These are phyloP conservation scores for Panthera tigris DNA, from an alignment of 2,113 vertebrate genomes.

Conservation along the genomic window DNA sequence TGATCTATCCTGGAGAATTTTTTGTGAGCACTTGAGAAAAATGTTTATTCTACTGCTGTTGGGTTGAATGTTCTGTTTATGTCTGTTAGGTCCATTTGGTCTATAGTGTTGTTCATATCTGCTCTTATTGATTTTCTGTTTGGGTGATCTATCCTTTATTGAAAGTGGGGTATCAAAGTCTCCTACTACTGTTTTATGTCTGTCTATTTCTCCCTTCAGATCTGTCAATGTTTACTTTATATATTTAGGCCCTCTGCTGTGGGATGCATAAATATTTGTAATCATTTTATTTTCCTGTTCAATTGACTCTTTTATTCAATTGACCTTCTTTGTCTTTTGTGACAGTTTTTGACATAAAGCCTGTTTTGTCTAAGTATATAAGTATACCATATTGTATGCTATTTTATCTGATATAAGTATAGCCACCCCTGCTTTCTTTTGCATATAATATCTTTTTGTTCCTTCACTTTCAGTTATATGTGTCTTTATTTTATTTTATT, in stretches of 20 bases:
- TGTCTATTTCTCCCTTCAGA: not conserved
- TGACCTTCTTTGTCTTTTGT: not conserved
- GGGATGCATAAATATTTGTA: not conserved
- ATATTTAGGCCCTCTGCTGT: not conserved
- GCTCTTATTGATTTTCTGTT: not conserved
- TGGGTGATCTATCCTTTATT: not conserved
- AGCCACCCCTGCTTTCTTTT: not conserved
- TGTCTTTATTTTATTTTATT: too few species aligned
- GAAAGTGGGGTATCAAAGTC: not conserved
- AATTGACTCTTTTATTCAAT: not conserved
- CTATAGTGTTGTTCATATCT: not conserved
- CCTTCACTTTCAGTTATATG: not conserved
- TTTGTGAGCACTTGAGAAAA: not conserved
- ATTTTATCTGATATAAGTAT: not conserved
- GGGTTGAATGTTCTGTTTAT: not conserved
- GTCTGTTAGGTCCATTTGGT: not conserved
- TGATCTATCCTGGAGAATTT: not conserved
- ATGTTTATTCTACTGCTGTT: not conserved
- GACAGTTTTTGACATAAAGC: not conserved
- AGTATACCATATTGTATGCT: not conserved
- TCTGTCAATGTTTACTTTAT: not conserved
- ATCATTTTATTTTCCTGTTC: not conserved
- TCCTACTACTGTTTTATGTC: not conserved
- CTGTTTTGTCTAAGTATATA: not conserved
- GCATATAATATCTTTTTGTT: not conserved